Evolutionary conservation across 2,797 vertebrate genomes (phyloP).

Genomic region (Avahi laniger): DNA sequence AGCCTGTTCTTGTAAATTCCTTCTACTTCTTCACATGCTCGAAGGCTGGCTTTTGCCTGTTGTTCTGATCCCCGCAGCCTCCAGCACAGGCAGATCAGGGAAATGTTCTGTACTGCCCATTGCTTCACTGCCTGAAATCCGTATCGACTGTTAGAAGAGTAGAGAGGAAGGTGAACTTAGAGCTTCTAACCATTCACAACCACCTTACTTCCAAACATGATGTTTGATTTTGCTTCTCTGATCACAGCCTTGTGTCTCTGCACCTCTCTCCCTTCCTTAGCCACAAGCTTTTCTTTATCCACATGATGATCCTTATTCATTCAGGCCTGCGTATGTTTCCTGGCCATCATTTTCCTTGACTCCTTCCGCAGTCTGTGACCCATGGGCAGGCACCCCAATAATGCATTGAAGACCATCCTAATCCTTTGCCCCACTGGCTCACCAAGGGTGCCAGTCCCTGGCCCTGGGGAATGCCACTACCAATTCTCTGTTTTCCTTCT

Average conservation of each 20-base stretch:
- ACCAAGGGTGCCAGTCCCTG: not conserved
- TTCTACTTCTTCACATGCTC: not conserved
- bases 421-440: not conserved
- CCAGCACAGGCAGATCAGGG: not conserved
- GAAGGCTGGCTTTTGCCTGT: not conserved
- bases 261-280: not conserved
- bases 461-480: not conserved
- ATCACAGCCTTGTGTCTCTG: not conserved
- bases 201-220: not conserved
- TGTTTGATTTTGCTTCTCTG: not conserved
- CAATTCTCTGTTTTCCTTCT: not conserved
- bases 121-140: not conserved
- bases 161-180: not conserved
- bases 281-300: not conserved
- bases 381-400: accelerated
- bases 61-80: accelerated
- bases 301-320: not conserved
- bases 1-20: not conserved
- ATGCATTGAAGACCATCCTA: not conserved
- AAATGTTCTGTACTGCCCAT: not conserved
- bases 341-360: not conserved
- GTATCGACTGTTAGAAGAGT: not conserved
- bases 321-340: not conserved
- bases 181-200: not conserved
- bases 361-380: not conserved